Base-by-base conservation (phyloP, 2,113 vertebrate genomes). In the Phycodurus eques region DNA sequence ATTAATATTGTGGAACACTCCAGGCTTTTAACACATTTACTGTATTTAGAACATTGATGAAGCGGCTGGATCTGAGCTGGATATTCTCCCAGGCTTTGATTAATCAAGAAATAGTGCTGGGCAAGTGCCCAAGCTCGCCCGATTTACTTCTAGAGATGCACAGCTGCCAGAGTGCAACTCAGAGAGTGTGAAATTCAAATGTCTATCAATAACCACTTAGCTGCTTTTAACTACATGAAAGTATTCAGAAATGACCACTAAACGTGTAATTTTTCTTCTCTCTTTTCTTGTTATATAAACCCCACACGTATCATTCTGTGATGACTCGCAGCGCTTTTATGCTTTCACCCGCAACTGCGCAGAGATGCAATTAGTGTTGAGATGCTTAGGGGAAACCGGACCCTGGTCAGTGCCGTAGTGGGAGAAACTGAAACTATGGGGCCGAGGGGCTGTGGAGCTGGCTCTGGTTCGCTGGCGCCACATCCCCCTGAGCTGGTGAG, bases 401-500 rank as follows among this genome's bases (percentile, higher is more conserved):
- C 83, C 71, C 82, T 54, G 85, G 88, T 86, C 90, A 77, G 80
- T 61, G 72, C 76, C 74, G 79, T 56, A 77, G 80, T 66, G 77
- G 79, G 87, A 84, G 85, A 85, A 89, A 89, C 80, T 84, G 83
- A 87, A 89, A 79, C 88, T 87, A 70, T 57, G 71, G 78, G 84
- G 78, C 81, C 74, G 87, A 84, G 85, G 82, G 83, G 83, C 86
- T 85, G 87, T 77, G 79, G 88, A 72, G 86, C 88, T 92, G 91
- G 93, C 93, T 92, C 87, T 90, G 92, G 88, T 94, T 92, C 86
- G 86, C 88, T 92, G 92, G 92, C 92, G 92, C 92, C 93, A 91
- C 91, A 89, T 93, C 92, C 92, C 91, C 90, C 90, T 90, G 93
- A 91, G 93, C 92, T 93, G 90, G 89, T 88, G 92, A 93, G 92